A percentile compares a stretch with the other conserved stretches of the same genome.
Evolutionary conservation across 2,888 invertebrate species (phyloP).

Genomic region (Pteria penguin): DNA sequence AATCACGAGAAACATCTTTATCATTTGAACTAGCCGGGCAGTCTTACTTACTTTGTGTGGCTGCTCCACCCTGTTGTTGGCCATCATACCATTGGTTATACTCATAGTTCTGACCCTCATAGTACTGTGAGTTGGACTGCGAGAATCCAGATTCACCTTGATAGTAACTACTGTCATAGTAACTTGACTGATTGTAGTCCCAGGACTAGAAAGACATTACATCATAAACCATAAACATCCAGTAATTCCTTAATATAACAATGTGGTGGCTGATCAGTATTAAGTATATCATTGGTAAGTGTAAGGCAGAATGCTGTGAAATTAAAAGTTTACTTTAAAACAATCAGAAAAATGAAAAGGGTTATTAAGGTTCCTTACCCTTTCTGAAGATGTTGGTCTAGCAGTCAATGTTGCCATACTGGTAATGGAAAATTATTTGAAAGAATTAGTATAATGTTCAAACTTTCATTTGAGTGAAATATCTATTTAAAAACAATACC

Average conservation of each 20-base stretch:
- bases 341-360: too few relatives aligned
- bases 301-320: background rate
- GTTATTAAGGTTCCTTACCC: conserved; percentile 6
- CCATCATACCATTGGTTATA: conserved; percentile 61
- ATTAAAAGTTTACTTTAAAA: too few relatives aligned
- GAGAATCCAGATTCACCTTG: conserved; percentile 53
- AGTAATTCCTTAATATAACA: too few relatives aligned
- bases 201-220: conserved; percentile 34
- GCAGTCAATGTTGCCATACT: conserved; percentile 65
- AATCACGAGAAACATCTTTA: too few relatives aligned
- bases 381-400: conserved; percentile 28
- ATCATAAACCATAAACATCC: background rate
- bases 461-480: too few relatives aligned
- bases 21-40: too few relatives aligned
- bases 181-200: conserved; percentile 48
- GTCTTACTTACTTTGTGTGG: conserved; percentile 39
- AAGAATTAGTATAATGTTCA: too few relatives aligned
- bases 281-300: too few relatives aligned
- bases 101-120: conserved; percentile 63
- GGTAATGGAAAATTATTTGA: conserved; percentile 41
- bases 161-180: conserved; percentile 42
- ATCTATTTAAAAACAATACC: too few relatives aligned
- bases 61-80: conserved; percentile 13
- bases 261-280: too few relatives aligned
- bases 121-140: conserved; percentile 57